Conservation (phyloP, 2,888 invertebrate genomes). For the Caradrina clavipalpis region DNA sequence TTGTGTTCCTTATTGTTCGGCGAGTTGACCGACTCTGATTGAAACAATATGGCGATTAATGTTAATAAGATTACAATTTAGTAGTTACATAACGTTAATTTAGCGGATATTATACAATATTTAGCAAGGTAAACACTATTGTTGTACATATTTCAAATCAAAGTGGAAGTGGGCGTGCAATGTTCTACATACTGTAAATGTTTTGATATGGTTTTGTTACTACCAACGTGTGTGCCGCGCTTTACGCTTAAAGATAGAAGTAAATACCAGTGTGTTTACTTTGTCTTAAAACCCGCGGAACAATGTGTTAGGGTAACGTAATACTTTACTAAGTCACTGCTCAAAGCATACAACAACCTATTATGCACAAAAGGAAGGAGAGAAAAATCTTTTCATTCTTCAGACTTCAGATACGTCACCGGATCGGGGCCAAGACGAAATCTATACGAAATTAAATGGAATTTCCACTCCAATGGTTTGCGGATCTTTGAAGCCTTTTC, state of each 20-base stretch:
- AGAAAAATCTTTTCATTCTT: constrained; percentile 31
- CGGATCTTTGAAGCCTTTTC: constrained; percentile 80
- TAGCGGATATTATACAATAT: constrained; percentile 37
- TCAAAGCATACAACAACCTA: not conserved
- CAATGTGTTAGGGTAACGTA: not conserved
- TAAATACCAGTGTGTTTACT: not conserved
- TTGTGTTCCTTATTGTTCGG: constrained; percentile 46
- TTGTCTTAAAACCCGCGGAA: not conserved
- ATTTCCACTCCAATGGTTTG: constrained; percentile 81
- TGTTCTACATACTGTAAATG: constrained; percentile 18
- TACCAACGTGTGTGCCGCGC: not conserved
- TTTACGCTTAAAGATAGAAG: constrained; percentile 5
- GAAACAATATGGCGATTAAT: constrained; percentile 50
- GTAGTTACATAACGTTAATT: constrained; percentile 35
- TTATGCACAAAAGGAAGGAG: constrained; percentile 10
- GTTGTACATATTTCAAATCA: constrained; percentile 36
- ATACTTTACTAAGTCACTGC: not conserved
- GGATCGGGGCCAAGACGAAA: constrained; percentile 65
- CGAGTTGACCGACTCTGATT: constrained; percentile 44
- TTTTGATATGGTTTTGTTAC: constrained; percentile 25
- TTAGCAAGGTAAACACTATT: constrained; percentile 27
- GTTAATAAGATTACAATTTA: constrained; percentile 40
- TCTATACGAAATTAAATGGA: constrained; percentile 82
- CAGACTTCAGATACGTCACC: constrained; percentile 50
- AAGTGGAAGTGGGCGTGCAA: constrained; percentile 24